Evolutionary conservation across 2,797 vertebrate genomes (phyloP).

Genomic region (Holocentrus rufus): DNA sequence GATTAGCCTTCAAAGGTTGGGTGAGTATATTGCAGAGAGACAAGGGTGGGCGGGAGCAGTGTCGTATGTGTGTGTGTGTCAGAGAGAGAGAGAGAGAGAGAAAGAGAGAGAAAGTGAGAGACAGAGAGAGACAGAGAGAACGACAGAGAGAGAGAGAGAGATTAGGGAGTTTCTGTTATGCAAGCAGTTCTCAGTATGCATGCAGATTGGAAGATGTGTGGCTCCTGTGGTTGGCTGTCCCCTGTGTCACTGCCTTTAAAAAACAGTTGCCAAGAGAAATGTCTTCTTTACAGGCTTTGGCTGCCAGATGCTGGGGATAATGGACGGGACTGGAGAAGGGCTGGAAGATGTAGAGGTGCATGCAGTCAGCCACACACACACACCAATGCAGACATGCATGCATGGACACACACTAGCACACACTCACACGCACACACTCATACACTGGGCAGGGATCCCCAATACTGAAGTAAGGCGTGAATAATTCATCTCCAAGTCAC

Average conservation of each 20-base stretch:
- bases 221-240: conserved; percentile 83
- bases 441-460: conserved; percentile 47
- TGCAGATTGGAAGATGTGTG: conserved; percentile 76
- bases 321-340: conserved; percentile 63
- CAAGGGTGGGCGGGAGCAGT: conserved; percentile 56
- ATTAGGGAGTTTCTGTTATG: conserved; percentile 69
- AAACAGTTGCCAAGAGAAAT: conserved; percentile 80
- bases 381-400: conserved; percentile 20
- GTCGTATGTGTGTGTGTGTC: conserved; percentile 31
- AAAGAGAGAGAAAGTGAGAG: conserved; percentile 54
- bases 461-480: conserved; percentile 50
- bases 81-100: too few relatives aligned
- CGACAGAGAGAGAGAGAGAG: conserved; percentile 52
- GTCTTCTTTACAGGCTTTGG: conserved; percentile 79
- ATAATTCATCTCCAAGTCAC: conserved; percentile 56
- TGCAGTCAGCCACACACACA: conserved; percentile 53
- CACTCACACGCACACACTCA: too few relatives aligned
- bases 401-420: too few relatives aligned
- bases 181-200: conserved; percentile 74
- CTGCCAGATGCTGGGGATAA: conserved; percentile 76
- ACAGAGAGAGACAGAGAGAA: conserved; percentile 56
- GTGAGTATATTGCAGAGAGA: conserved; percentile 68
- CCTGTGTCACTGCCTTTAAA: conserved; percentile 79
- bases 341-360: conserved; percentile 65
- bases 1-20: conserved; percentile 77